Base-by-base conservation (phyloP, 2,888 invertebrate species). In the Metopia argyrocephala region DNA sequence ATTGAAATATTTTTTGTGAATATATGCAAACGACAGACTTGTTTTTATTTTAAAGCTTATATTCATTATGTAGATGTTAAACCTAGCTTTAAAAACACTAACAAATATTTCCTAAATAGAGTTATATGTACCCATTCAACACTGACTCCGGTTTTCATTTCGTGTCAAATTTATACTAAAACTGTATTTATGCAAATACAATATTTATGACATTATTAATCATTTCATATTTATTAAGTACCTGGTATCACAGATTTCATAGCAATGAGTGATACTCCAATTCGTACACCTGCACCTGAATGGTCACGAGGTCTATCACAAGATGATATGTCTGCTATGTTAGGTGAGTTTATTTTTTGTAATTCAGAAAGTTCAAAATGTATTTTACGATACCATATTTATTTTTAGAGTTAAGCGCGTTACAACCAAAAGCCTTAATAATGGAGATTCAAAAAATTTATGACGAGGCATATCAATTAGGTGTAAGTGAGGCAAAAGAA, bases 371-470 rank as follows among this genome's bases (percentile, higher is more conserved):
- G 15, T 50, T 48, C 46, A 12, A 15, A 9, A n/a, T 21, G 56
- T 57, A 64, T 68, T 66, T 82, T 56, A 64, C 70, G n/a, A n/a
- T n/a, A n/a, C n/a, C n/a, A n/a, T n/a, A n/a, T n/a, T n/a, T n/a
- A n/a, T n/a, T 84, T 84, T 23, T 89, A 95, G 95, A 95, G 90
- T 91, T 96, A 65, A 94, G 95, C 23, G 91, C 93, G 9, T 89
- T 98, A 66, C 93, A 96, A 7, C 94, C 96, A 69, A 94, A 96
- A 80, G 95, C 95, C 82, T 91, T 99, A 28, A 95, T 98, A 85
- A 94, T 96, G 86, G 98, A 98, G 92, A 96, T 99, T 0, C 96
- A 97, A 89, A 96, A 96, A 87, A 92, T 99, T 18, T 98, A 98
- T 88, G 98, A 98, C 88, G 92, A 96, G 79, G 97, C 98, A 0